These are phyloP conservation scores for Gadus chalcogrammus DNA, from an alignment of 2,113 vertebrate genomes.

Conservation along the genomic window DNA sequence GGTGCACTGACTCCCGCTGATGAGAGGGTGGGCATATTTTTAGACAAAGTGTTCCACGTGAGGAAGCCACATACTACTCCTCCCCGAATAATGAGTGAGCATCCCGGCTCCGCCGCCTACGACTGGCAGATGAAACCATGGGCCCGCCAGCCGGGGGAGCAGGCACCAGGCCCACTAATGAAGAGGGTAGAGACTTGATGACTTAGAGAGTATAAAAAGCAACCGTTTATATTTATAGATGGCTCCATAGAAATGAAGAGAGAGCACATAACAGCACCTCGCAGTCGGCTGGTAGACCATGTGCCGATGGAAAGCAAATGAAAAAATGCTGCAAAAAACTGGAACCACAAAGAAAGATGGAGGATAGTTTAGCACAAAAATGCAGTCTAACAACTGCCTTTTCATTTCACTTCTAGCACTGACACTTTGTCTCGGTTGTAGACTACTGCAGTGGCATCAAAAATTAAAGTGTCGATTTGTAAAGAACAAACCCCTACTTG, in stretches of 20 bases:
- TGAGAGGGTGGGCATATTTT: slow-evolving; percentile 60
- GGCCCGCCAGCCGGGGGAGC: slow-evolving; percentile 18
- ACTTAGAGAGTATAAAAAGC: slow-evolving; percentile 17
- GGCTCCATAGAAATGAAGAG: slow-evolving; percentile 1
- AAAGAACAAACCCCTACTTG: background rate
- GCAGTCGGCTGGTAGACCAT: background rate
- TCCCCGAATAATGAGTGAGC: slow-evolving; percentile 59
- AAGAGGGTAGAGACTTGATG: slow-evolving; percentile 30
- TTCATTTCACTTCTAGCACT: background rate
- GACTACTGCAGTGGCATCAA: slow-evolving; percentile 1
- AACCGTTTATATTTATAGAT: slow-evolving; percentile 5
- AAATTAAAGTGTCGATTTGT: background rate
- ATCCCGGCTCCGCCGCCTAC: slow-evolving; percentile 34
- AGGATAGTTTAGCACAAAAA: background rate
- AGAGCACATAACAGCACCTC: background rate
- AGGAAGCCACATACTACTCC: slow-evolving; percentile 21
- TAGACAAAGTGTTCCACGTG: slow-evolving; percentile 50
- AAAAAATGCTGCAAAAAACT: background rate
- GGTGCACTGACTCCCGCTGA: slow-evolving; percentile 44
- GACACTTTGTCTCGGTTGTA: slow-evolving; percentile 3
- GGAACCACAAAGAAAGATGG: background rate
- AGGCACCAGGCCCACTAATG: slow-evolving; percentile 39
- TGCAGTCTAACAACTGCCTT: background rate
- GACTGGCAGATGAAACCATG: slow-evolving; percentile 52
- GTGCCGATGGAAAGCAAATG: background rate